Percentiles rank a stretch among this genome's conserved stretches.
Evolutionary conservation across 2,797 vertebrate genomes (phyloP).

Genomic region (Rhinogobio ventralis): DNA sequence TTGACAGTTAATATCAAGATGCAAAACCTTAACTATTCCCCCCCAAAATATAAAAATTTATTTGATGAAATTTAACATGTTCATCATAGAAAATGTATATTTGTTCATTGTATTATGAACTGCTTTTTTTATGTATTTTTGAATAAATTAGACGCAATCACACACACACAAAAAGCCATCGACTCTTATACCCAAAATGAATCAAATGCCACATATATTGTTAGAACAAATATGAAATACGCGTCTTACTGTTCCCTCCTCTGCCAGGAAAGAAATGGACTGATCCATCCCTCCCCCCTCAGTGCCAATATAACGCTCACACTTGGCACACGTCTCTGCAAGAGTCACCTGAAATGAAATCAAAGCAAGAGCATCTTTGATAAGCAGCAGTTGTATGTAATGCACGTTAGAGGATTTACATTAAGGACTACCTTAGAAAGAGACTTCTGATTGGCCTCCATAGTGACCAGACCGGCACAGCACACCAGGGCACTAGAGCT

Average conservation of each 20-base stretch:
- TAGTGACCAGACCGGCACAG: slow-evolving; percentile 90
- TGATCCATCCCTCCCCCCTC: slow-evolving; percentile 99
- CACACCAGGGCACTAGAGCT: slow-evolving; percentile 97
- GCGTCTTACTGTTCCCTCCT: slow-evolving; percentile 87
- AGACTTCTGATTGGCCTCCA: slow-evolving; percentile 86
- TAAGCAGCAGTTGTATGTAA: not conserved
- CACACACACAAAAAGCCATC: not conserved
- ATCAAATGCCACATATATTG: not conserved
- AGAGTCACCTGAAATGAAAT: slow-evolving; percentile 82
- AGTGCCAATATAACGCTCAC: slow-evolving; percentile 92
- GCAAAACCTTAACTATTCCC: not conserved
- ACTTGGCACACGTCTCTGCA: slow-evolving; percentile 92
- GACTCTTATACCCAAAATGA: not conserved
- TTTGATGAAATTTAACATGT: not conserved
- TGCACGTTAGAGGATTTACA: slow-evolving; percentile 1
- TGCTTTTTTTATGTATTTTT: not conserved
- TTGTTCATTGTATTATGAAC: not conserved
- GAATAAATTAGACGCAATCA: not conserved
- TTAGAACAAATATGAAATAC: slow-evolving; percentile 47
- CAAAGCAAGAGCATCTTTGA: slow-evolving; percentile 16
- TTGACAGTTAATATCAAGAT: not conserved
- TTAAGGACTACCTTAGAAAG: slow-evolving; percentile 88
- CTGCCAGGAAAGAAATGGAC: slow-evolving; percentile 96
- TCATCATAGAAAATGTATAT: not conserved
- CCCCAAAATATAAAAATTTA: not conserved